These are phyloP conservation scores for Himalopsyche japonica DNA, from an alignment of 2,888 invertebrate species.

Conservation along the genomic window DNA sequence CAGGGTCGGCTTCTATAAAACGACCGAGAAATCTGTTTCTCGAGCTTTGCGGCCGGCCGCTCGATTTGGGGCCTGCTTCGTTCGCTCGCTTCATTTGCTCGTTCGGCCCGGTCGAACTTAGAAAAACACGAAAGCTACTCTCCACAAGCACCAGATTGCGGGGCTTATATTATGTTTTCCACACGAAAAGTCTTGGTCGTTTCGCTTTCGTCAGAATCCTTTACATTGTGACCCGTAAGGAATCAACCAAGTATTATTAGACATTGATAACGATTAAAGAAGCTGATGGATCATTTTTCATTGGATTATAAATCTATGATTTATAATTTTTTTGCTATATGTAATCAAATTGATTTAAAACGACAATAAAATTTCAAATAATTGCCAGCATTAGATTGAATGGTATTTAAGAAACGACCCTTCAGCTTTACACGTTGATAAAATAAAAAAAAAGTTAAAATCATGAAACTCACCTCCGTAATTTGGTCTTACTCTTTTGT, in stretches of 20 bases:
- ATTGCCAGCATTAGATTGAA: not conserved
- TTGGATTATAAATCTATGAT: not conserved
- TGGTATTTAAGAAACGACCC: not conserved
- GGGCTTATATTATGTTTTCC: not conserved
- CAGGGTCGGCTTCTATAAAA: constrained; percentile 45
- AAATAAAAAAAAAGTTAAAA: not conserved
- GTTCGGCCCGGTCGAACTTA: constrained; percentile 4
- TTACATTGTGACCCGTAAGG: not conserved
- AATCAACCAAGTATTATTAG: not conserved
- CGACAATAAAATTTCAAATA: too few species aligned
- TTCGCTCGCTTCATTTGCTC: not conserved
- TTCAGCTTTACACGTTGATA: not conserved
- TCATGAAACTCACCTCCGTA: constrained; percentile 83
- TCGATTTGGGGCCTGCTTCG: constrained; percentile 9
- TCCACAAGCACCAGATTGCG: not conserved
- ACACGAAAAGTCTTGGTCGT: not conserved
- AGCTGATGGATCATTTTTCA: not conserved
- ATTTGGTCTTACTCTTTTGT: constrained; percentile 99
- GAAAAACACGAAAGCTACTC: not conserved
- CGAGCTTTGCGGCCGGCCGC: constrained; percentile 12
- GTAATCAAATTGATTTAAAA: too few species aligned
- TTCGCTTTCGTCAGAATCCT: not conserved
- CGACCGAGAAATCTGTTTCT: constrained; percentile 38
- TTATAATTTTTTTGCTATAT: too few species aligned
- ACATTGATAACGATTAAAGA: not conserved